Base-by-base conservation (phyloP, 2,113 vertebrate genomes). In the Excalfactoria chinensis region DNA sequence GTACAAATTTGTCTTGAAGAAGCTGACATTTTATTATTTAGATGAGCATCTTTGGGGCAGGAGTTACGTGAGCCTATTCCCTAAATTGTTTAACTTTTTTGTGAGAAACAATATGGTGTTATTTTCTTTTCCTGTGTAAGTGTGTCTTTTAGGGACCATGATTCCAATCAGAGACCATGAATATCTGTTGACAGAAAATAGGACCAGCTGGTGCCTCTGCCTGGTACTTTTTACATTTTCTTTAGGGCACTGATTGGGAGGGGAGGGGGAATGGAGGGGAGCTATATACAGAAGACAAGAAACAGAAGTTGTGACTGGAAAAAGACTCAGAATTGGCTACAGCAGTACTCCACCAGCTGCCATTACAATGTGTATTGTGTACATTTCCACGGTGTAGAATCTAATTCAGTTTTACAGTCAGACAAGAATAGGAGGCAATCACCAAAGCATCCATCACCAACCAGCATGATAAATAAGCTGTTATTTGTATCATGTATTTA, bases 401-500 rank as follows among this genome's bases (percentile, higher is more conserved):
- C 95, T 96, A 97, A 97, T 96, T 97, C 95, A 97, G 84, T 76
- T 97, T 97, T 97, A 96, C 95, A 96, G 92, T 93, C 48, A 2
- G 84, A 63, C 84, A 95, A 97, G 95, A 97, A 95, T 94, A 71
- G 89, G 40, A 86, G 85, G 76, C 91, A 95, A 97, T 95, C 95
- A 86, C 82, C 51, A 93, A 53, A 96, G 68, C 93, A 97, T 92
- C 74, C 90, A 94, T 91, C 96, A 97, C 90, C 84, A 93, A 95
- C 84, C 88, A 96, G 72, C 89, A 89, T 89, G 91, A 95, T 95
- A 94, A 97, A 95, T 95, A 96, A 97, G 90, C 84, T 93, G 75
- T 90, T 95, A 86, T 89, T 94, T 93, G 86, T 86, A 91, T 88
- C 92, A 40, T 72, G 87, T 74, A 94, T 95, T 93, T 96, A 96